Conservation (phyloP, 2,113 vertebrate species). For the Atrichornis clamosus region DNA sequence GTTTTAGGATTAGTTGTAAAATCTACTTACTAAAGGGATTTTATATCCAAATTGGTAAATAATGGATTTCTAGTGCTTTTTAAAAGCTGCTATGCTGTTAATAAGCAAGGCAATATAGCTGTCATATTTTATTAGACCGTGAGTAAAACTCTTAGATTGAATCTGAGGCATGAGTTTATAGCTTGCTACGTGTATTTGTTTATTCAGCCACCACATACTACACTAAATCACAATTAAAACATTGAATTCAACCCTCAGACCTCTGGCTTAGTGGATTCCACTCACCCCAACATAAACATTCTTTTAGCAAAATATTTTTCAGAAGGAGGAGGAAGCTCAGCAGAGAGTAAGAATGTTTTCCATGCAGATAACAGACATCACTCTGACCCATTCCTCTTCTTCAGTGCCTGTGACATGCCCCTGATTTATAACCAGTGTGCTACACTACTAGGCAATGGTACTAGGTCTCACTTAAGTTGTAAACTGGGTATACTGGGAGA, state of each 20-base stretch:
- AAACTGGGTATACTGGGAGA: not conserved
- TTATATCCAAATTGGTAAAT: not conserved
- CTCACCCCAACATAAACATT: not conserved
- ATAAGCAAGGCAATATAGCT: not conserved
- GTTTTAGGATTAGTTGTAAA: not conserved
- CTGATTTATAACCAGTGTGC: not conserved
- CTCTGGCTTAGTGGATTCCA: not conserved
- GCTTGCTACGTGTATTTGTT: not conserved
- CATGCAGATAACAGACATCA: not conserved
- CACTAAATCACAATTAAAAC: not conserved
- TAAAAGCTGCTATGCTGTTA: not conserved
- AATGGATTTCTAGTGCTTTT: not conserved
- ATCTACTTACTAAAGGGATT: not conserved
- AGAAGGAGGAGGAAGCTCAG: not conserved
- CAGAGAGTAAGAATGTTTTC: not conserved
- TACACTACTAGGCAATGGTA: not conserved
- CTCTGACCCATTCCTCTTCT: not conserved
- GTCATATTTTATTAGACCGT: not conserved
- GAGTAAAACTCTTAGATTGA: not conserved
- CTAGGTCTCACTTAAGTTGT: not conserved
- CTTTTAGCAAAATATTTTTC: not conserved
- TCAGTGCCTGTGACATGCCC: not conserved
- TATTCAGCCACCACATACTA: not conserved
- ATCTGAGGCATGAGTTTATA: not conserved
- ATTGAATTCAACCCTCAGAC: not conserved